These are phyloP conservation scores for Ecdyonurus torrentis DNA, from an alignment of 2,888 invertebrate species.

Conservation along the genomic window DNA sequence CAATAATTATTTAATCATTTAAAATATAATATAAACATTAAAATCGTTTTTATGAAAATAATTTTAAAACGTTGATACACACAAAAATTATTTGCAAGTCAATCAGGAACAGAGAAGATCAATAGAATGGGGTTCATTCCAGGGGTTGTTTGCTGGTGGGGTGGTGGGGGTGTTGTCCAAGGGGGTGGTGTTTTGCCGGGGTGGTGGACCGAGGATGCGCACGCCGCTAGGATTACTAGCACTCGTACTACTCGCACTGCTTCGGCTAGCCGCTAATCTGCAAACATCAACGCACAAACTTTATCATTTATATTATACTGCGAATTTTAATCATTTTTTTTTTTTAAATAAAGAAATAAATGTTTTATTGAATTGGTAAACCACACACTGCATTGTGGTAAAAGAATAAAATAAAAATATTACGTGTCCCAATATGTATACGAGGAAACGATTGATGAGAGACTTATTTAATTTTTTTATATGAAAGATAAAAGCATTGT, in stretches of 20 bases:
- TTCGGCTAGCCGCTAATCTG: constrained; percentile 1
- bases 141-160: neutral
- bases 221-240: neutral
- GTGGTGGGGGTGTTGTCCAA: neutral
- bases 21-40: no score
- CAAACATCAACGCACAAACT: no score
- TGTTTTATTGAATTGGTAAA: no score
- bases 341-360: neutral
- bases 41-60: neutral
- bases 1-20: no score
- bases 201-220: neutral
- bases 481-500: no score
- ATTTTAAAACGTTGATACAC: neutral
- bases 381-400: no score
- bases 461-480: no score
- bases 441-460: no score
- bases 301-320: no score
- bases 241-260: neutral
- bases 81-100: no score
- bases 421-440: no score
- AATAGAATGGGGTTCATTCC: neutral
- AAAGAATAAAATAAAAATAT: no score
- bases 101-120: neutral
- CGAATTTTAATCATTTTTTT: neutral
- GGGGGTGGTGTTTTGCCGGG: neutral